These are phyloP conservation scores for Nylanderia fulva DNA, from an alignment of 1,140 invertebrate species.

Conservation along the genomic window DNA sequence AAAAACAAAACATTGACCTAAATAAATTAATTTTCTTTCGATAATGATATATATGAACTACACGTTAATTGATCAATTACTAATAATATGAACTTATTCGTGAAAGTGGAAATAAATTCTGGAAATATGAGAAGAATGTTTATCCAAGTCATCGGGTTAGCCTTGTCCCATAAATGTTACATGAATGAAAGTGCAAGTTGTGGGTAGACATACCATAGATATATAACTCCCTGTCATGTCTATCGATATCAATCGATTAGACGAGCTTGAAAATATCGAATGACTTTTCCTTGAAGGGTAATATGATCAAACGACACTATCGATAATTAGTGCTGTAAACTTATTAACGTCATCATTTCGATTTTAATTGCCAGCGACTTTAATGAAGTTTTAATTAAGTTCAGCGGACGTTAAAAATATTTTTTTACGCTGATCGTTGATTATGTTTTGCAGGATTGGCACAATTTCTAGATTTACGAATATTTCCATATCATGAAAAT, in stretches of 20 bases:
- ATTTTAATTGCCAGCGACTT: not conserved
- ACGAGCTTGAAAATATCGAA: constrained; percentile 31
- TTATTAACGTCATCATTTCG: constrained; percentile 19
- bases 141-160: constrained; percentile 18
- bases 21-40: not conserved
- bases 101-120: constrained; percentile 31
- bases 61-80: constrained; percentile 16
- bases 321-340: not conserved
- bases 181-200: constrained; percentile 66
- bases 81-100: not conserved
- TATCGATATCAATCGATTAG: constrained; percentile 30
- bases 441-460: not conserved
- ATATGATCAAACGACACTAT: not conserved
- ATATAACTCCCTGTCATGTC: constrained; percentile 23
- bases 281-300: constrained; percentile 21
- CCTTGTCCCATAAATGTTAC: constrained; percentile 60
- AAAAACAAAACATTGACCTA: not conserved
- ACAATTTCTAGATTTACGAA: not conserved
- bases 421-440: constrained; percentile 1
- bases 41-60: not conserved
- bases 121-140: constrained; percentile 47
- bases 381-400: not conserved
- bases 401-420: not conserved
- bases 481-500: not conserved
- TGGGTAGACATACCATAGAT: constrained; percentile 34